These are phyloP conservation scores for Neodiprion fabricii DNA, from an alignment of 1,140 invertebrate genomes.

Conservation along the genomic window DNA sequence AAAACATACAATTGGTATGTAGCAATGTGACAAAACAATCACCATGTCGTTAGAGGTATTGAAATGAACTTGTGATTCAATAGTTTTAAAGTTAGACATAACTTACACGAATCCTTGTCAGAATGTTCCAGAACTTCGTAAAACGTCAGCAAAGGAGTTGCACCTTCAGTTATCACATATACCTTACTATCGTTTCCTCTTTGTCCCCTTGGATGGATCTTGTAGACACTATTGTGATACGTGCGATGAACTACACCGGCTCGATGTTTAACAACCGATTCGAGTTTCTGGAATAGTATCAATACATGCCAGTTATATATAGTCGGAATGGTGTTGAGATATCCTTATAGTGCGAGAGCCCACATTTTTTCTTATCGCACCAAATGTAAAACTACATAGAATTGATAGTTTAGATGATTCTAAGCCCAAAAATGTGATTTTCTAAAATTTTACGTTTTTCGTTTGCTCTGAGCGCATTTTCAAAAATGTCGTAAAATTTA, in stretches of 20 bases:
- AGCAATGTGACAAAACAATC: background rate
- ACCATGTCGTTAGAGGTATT: background rate
- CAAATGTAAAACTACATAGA: no score
- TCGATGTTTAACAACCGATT: constrained; percentile 58
- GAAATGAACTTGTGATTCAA: background rate
- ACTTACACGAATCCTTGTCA: constrained; percentile 55
- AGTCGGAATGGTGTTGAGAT: no score
- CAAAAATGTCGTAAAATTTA: no score
- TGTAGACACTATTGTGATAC: constrained; percentile 71
- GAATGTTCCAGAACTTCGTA: constrained; percentile 60
- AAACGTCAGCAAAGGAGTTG: constrained; percentile 70
- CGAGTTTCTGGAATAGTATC: constrained; percentile 55
- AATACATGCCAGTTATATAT: background rate
- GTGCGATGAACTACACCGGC: constrained; percentile 66
- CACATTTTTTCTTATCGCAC: no score
- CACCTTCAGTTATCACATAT: constrained; percentile 69
- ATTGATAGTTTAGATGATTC: no score
- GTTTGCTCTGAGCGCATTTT: background rate
- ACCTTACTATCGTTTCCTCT: constrained; percentile 38
- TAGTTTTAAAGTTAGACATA: constrained; percentile 24
- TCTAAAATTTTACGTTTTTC: background rate
- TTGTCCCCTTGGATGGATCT: constrained; percentile 54
- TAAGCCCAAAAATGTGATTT: no score
- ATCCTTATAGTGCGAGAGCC: background rate
- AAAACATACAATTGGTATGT: background rate